Percentiles rank a stretch among this genome's conserved stretches.
These are phyloP conservation scores for Trachymyrmex septentrionalis DNA, from an alignment of 1,140 invertebrate genomes.

Conservation along the genomic window DNA sequence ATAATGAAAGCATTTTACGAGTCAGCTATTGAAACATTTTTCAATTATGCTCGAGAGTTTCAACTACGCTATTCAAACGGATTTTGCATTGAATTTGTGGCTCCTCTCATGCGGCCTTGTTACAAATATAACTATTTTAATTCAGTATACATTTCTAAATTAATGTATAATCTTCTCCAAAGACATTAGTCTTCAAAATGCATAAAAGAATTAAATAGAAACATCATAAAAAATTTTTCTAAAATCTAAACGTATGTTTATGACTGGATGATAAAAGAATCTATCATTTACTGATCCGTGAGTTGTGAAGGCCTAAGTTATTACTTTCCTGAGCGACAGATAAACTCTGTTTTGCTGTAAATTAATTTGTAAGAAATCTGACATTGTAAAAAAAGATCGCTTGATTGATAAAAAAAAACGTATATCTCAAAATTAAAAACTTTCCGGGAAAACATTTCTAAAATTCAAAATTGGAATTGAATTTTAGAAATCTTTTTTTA, in stretches of 20 bases:
- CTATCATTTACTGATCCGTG: neutral
- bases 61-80: constrained; percentile 26
- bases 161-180: neutral
- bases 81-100: constrained; percentile 50
- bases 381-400: neutral
- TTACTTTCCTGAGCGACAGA: neutral
- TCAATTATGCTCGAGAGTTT: constrained; percentile 55
- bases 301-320: neutral
- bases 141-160: neutral
- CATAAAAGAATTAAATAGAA: neutral
- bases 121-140: constrained; percentile 20
- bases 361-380: constrained; percentile 25
- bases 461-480: too few species aligned
- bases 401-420: too few species aligned
- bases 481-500: too few species aligned
- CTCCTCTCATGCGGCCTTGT: neutral
- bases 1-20: constrained; percentile 53
- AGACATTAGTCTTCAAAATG: neutral
- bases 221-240: neutral
- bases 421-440: too few species aligned
- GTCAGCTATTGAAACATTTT: constrained; percentile 55
- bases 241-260: neutral
- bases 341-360: neutral
- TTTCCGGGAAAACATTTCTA: too few species aligned
- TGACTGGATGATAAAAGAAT: neutral